These are phyloP conservation scores for Polietes domitor DNA, from an alignment of 2,888 invertebrate genomes.

Conservation along the genomic window DNA sequence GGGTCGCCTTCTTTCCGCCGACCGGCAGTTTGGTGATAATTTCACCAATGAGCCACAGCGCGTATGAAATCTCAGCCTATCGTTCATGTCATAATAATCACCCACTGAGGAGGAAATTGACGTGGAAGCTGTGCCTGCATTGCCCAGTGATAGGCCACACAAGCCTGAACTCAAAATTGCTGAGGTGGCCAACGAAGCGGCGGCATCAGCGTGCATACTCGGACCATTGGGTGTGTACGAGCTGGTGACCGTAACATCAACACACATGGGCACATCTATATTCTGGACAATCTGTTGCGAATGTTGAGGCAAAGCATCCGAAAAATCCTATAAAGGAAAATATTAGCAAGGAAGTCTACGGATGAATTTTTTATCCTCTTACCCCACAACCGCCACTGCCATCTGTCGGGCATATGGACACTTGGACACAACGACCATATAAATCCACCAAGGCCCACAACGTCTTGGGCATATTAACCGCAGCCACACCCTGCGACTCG, in stretches of 20 bases:
- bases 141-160: conserved; percentile 55
- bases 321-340: conserved; percentile 68
- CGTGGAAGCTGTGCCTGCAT: conserved; percentile 47
- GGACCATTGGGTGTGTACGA: conserved; percentile 55
- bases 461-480: conserved; percentile 86
- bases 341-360: neutral
- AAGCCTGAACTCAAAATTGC: conserved; percentile 56
- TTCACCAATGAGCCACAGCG: conserved; percentile 94
- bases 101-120: conserved; percentile 67
- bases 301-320: conserved; percentile 62
- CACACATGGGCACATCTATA: conserved; percentile 79
- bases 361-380: conserved; percentile 47
- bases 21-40: conserved; percentile 90
- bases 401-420: conserved; percentile 82
- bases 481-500: conserved; percentile 93
- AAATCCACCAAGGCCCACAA: conserved; percentile 91
- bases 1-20: conserved; percentile 93
- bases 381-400: conserved; percentile 69
- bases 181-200: conserved; percentile 55
- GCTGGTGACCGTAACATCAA: conserved; percentile 75
- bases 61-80: conserved; percentile 91
- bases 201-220: conserved; percentile 53
- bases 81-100: conserved; percentile 81
- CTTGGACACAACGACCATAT: conserved; percentile 92
- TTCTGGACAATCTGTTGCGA: conserved; percentile 76